Conservation (phyloP, 2,113 vertebrate genomes). For the Seriola dumerili region DNA sequence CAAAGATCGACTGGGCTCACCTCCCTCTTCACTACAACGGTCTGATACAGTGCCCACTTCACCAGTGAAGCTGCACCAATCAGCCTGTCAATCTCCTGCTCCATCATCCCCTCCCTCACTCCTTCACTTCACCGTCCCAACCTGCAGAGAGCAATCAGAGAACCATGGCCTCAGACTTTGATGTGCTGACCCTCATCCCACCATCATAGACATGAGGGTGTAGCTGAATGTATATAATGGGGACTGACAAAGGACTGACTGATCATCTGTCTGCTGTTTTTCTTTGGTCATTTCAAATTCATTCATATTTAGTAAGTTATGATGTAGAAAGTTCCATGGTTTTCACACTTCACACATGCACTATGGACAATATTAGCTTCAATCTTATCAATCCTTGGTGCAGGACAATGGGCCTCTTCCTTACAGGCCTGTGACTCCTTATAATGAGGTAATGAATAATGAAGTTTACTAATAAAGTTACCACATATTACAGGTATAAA, state of each 20-base stretch:
- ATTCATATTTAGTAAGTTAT: background rate
- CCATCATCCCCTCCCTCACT: too few relatives aligned
- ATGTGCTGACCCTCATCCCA: too few relatives aligned
- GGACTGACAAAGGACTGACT: background rate
- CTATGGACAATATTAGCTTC: background rate
- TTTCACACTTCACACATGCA: background rate
- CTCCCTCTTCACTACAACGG: too few relatives aligned
- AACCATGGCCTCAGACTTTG: too few relatives aligned
- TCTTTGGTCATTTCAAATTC: background rate
- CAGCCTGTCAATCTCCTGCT: too few relatives aligned
- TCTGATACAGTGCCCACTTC: too few relatives aligned
- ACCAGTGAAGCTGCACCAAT: too few relatives aligned
- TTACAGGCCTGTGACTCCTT: background rate
- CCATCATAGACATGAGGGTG: background rate
- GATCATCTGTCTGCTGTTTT: background rate
- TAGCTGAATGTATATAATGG: background rate
- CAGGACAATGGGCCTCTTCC: background rate
- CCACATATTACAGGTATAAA: background rate
- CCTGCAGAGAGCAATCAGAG: too few relatives aligned
- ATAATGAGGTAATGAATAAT: background rate
- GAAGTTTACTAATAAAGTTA: background rate
- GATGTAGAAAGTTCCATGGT: background rate
- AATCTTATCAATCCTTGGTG: too few relatives aligned
- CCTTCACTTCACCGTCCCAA: too few relatives aligned
- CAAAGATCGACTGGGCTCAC: too few relatives aligned